Percentiles rank a stretch among this genome's conserved stretches.
Conservation (phyloP, 2,888 invertebrate species). For the Perithous albicinctus region DNA sequence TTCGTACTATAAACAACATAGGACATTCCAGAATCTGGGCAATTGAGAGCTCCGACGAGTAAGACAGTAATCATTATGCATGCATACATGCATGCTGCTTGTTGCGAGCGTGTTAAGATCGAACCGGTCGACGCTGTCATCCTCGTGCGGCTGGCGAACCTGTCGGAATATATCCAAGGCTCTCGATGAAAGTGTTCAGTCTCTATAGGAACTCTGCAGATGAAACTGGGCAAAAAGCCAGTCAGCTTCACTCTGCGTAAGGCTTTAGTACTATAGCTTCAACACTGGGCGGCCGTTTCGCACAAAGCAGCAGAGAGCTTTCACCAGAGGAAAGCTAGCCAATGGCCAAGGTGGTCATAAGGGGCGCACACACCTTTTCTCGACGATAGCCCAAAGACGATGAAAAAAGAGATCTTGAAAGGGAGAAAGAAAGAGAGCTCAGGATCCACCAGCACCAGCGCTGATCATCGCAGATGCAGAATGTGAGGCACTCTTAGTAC, state of each 20-base stretch:
- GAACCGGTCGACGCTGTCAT: constrained; percentile 34
- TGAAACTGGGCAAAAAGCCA: background rate
- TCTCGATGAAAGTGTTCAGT: constrained; percentile 26
- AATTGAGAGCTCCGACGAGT: constrained; percentile 43
- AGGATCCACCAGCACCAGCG: background rate
- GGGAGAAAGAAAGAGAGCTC: background rate
- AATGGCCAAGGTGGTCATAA: constrained; percentile 76
- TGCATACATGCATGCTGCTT: constrained; percentile 17
- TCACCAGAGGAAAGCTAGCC: constrained; percentile 81
- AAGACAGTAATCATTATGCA: constrained; percentile 36
- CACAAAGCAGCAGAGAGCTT: constrained; percentile 71
- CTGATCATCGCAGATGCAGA: constrained; percentile 19
- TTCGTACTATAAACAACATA: too few species aligned
- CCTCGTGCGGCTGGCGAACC: constrained; percentile 30
- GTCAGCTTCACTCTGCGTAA: background rate
- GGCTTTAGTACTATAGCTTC: background rate
- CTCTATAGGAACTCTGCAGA: background rate
- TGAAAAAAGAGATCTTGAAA: background rate
- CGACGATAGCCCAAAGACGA: background rate
- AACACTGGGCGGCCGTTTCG: constrained; percentile 6
- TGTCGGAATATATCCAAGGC: constrained; percentile 46
- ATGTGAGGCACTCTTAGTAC: constrained; percentile 1
- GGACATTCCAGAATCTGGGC: constrained; percentile 50
- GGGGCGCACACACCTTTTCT: background rate
- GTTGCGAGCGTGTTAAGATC: constrained; percentile 39